Evolutionary conservation across 2,113 vertebrate genomes (phyloP), one percentile per base, ranked within the genome.

Genomic region (Xyliphius kryptos): DNA sequence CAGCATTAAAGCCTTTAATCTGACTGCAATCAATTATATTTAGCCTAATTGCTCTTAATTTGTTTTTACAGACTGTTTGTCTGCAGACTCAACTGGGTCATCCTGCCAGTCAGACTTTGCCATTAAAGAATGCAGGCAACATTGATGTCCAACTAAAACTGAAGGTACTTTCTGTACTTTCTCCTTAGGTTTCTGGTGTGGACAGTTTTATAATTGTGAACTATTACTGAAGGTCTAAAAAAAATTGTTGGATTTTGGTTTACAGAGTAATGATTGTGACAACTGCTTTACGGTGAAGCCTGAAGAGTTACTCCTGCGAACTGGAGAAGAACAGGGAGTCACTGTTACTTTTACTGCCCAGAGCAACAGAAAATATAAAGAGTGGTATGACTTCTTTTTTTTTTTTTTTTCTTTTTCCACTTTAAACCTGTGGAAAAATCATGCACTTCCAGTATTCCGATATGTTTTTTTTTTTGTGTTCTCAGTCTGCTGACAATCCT

Each of bases 91-190:
- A 48, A 32, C 66, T 88, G 76, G 87, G 87, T 78, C 89, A 88
- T 70, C 85, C 82, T 62, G 71, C 80, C 64, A 86, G 84, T 61
- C 91, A 90, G 71, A 84, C 77, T 2, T 80, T 99, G 66, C 94
- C 93, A 0, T 82, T 99, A 79, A 91, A 90, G 84, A 99, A 99
- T 83, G 91, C 92, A 70, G 96, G 96, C 56, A 98, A 97, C 81
- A 95, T 99, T 71, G 78, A 84, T 9, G 90, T 97, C 53, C 74
- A 82, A 74, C 82, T 98, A 63, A 89, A 89, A 76, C 68, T 95
- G 41, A 89, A 88, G 93, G 96, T 97, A 85, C 61, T 80, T n/a
- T n/a, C n/a, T n/a, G n/a, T n/a, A n/a, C n/a, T n/a, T n/a, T n/a
- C n/a, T n/a, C n/a, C n/a, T n/a, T n/a, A n/a, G n/a, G n/a, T n/a